Conservation (phyloP, 1,140 invertebrate genomes). For the Drosophila sturtevanti region DNA sequence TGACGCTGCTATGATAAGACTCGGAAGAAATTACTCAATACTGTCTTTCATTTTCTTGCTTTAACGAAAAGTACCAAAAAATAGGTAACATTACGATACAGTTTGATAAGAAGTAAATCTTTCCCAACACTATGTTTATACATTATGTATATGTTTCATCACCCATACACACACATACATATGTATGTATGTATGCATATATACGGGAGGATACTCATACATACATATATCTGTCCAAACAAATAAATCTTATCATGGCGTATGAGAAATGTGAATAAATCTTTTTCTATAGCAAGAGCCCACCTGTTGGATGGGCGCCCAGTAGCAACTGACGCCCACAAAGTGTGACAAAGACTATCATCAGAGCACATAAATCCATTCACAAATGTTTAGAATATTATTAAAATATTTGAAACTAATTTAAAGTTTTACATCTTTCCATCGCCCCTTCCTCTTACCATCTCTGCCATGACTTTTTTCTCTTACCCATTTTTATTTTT, state of each 20-base stretch:
- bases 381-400: conserved; percentile 82
- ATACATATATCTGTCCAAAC: conserved; percentile 53
- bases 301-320: conserved; percentile 59
- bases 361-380: conserved; percentile 76
- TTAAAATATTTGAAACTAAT: conserved; percentile 82
- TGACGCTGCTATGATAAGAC: conserved; percentile 35
- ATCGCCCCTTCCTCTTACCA: background rate
- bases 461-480: conserved; percentile 11
- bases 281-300: conserved; percentile 25
- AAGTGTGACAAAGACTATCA: conserved; percentile 68
- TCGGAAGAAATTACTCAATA: conserved; percentile 24
- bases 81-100: background rate
- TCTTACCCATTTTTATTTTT: conserved; percentile 13
- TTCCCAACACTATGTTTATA: background rate
- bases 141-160: conserved; percentile 59
- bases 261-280: conserved; percentile 61
- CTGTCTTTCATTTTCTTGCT: conserved; percentile 21
- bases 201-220: conserved; percentile 4
- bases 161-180: background rate
- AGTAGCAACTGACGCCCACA: conserved; percentile 59
- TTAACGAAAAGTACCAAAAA: background rate
- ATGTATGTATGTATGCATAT: too few species aligned
- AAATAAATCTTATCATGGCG: conserved; percentile 71
- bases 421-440: conserved; percentile 50
- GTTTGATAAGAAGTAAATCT: background rate